Evolutionary conservation across 2,888 invertebrate genomes (phyloP).

Genomic region (Uloborus plumipes): DNA sequence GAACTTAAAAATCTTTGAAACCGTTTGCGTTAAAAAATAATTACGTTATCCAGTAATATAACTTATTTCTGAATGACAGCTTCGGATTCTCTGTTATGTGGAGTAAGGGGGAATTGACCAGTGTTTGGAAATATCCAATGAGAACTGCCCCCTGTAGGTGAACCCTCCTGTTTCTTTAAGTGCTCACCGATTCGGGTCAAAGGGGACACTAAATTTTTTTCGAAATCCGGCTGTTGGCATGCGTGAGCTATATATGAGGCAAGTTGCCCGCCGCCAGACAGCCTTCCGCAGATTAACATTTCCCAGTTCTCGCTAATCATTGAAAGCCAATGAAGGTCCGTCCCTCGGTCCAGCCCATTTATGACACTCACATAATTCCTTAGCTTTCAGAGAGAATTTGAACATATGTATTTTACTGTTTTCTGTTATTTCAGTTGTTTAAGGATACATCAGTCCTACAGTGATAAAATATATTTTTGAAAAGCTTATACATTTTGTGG

Average conservation of each 20-base stretch:
- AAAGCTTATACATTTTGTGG: no score
- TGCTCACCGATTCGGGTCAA: conserved; percentile 25
- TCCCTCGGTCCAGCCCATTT: not conserved
- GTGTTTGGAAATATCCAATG: conserved; percentile 10
- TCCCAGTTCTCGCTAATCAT: conserved; percentile 9
- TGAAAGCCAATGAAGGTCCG: not conserved
- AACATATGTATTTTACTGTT: no score
- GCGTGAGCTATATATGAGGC: conserved; percentile 15
- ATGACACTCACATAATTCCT: not conserved
- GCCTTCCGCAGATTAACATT: conserved; percentile 37
- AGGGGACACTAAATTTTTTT: conserved; percentile 36
- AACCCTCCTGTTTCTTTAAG: not conserved
- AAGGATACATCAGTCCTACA: no score
- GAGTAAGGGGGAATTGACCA: no score
- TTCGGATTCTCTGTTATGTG: no score
- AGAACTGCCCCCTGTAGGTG: conserved; percentile 11
- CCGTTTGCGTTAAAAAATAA: no score
- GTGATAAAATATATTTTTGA: no score
- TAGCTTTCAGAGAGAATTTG: no score
- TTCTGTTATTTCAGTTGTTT: no score
- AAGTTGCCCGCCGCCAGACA: not conserved
- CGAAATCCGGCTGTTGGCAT: conserved; percentile 25
- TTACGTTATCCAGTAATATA: no score
- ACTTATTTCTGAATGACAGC: no score
- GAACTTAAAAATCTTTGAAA: no score